Base-by-base conservation (phyloP, 2,797 vertebrate genomes). In the Vipera ursinii region DNA sequence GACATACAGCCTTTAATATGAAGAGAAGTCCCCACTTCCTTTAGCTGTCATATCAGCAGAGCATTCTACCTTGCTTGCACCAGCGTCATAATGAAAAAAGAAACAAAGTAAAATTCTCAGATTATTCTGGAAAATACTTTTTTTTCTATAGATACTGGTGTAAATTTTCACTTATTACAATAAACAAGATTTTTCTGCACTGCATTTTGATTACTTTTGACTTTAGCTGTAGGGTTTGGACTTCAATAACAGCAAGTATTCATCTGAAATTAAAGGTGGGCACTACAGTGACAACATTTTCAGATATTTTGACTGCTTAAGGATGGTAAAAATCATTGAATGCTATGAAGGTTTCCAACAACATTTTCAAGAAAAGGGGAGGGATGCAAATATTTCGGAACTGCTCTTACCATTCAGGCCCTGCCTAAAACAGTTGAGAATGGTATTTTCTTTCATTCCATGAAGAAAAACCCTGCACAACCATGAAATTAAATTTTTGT, bases 81-180 rank as follows among this genome's bases (percentile, higher is more conserved):
- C 73, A 56, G 14, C 24, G 51, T 87, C 85, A 90, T 78, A 78
- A 87, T 53, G 32, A 87, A 90, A 90, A 90, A 53, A 88, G 86
- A 93, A 93, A 90, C 63, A 26, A 90, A 92, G 44, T 69, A 20
- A 59, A 51, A 17, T 65, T 92, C 38, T 92, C 51, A 86, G 38
- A 9, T 20, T 51, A 12, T 17, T 61, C 60, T 69, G 53, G 60
- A 61, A 90, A 89, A 92, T 26, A 86, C 60, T 15, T 44, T 44
- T 8, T 20, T 53, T n/a, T 85, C 17, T 32, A 82, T 86, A 86
- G 32, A 38, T 63, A 24, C 6, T 57, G 51, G 82, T 26, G 13
- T 65, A 44, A 32, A 56, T 32, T 69, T 26, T 22, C 78, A 90
- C n/a, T 53, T 56, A 61, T 57, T 90, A 32, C 6, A 69, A 32